Percentiles rank a stretch among this genome's conserved stretches.
These are phyloP conservation scores for Dinoponera quadriceps DNA, from an alignment of 1,140 invertebrate genomes.

Conservation along the genomic window DNA sequence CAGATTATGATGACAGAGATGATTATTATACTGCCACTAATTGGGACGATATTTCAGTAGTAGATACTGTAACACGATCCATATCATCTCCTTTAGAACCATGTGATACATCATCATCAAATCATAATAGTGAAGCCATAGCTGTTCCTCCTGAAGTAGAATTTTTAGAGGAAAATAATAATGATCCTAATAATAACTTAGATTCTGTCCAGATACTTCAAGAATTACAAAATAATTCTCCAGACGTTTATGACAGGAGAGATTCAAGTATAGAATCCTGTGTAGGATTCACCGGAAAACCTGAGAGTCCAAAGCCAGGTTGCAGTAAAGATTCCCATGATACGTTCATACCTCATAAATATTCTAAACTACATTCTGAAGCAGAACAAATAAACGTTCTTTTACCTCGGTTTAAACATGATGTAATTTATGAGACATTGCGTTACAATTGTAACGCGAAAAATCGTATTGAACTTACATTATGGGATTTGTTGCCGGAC, in stretches of 20 bases:
- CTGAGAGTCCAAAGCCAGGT: constrained; percentile 64
- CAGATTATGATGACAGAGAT: constrained; percentile 14
- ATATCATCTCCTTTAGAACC: neutral
- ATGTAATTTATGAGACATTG: constrained; percentile 51
- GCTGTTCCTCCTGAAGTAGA: neutral
- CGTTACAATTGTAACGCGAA: constrained; percentile 42
- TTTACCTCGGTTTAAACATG: constrained; percentile 46
- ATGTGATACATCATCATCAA: neutral
- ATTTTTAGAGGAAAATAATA: constrained; percentile 73
- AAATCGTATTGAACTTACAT: constrained; percentile 62
- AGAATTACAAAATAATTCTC: neutral
- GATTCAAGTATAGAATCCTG: neutral
- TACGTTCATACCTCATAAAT: neutral
- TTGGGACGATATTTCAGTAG: neutral
- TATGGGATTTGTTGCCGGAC: constrained; percentile 69
- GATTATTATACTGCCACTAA: neutral
- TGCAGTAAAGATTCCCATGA: constrained; percentile 72
- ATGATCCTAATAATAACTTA: constrained; percentile 74
- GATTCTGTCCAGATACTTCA: constrained; percentile 23
- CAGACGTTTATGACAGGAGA: neutral
- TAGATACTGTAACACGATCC: neutral
- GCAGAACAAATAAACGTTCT: constrained; percentile 60
- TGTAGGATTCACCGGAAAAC: neutral
- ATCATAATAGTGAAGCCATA: neutral
- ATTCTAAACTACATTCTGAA: constrained; percentile 46